A percentile compares a stretch with the other conserved stretches of the same genome.
These are phyloP conservation scores for Thinocorus orbignyianus DNA, from an alignment of 2,113 vertebrate species.

Conservation along the genomic window DNA sequence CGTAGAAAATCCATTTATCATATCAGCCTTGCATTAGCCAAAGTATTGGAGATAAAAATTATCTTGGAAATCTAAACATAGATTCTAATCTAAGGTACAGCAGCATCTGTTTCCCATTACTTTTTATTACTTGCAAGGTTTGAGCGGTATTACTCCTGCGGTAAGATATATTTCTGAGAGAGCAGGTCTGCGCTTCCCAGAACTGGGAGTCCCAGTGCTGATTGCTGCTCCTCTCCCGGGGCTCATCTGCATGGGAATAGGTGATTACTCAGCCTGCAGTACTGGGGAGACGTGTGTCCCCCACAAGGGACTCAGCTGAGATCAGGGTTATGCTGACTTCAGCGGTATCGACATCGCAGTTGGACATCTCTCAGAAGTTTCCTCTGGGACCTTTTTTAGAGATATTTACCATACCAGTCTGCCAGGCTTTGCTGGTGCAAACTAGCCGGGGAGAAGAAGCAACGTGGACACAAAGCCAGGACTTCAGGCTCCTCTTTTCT, in stretches of 20 bases:
- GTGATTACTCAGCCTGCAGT: constrained; percentile 9
- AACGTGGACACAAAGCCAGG: background rate
- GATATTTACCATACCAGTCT: background rate
- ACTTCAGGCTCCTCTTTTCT: background rate
- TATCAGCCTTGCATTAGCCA: constrained; percentile 29
- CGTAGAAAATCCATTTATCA: constrained; percentile 18
- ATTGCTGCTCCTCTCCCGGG: constrained; percentile 7
- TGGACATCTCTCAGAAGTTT: background rate
- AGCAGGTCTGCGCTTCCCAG: constrained; percentile 25
- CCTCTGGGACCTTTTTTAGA: background rate
- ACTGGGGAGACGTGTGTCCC: background rate
- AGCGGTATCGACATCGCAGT: rapidly evolving
- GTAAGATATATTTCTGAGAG: constrained; percentile 42
- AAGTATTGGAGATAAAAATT: constrained; percentile 45
- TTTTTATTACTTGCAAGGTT: constrained; percentile 59
- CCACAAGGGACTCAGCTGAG: background rate
- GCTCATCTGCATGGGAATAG: constrained; percentile 44
- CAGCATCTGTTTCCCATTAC: constrained; percentile 71
- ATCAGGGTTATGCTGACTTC: background rate
- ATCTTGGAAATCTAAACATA: constrained; percentile 54
- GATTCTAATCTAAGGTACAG: constrained; percentile 65
- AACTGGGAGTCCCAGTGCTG: background rate
- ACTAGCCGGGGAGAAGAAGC: background rate
- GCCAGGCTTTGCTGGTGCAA: background rate
- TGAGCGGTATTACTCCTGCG: constrained; percentile 45